Evolutionary conservation across 2,797 vertebrate genomes (phyloP), one percentile per base, ranked within the genome.

Genomic region (Cuniculus paca): DNA sequence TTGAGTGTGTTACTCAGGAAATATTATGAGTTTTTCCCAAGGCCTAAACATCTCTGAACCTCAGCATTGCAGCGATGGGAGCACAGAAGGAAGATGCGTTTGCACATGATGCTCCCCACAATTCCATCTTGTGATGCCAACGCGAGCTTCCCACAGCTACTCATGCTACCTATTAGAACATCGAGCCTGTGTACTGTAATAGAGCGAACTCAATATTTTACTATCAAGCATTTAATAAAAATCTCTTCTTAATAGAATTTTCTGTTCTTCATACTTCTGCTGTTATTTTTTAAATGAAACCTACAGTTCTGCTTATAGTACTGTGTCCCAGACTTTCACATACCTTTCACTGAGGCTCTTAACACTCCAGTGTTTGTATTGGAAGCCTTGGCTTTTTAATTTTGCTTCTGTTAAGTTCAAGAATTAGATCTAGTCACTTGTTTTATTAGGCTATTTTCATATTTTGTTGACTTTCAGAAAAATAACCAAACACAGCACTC

Each of bases 191-290:
- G 97, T 99, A 98, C 98, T 98, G 97, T 98, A 98, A 98, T 96
- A 98, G 97, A 98, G 95, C 98, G 98, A 96, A 97, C 98, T 98
- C 98, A 97, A 97, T 99, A 99, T 99, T 99, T 99, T 99, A 98
- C 98, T 98, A 99, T 98, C 97, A 98, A 98, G 97, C 98, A 98
- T 99, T 99, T 98, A 98, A 98, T 99, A 98, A 98, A 97, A 98
- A 97, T 98, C 98, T 98, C 97, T 91, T 95, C 68, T 94, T 96
- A 94, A 48, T 96, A 97, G 63, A 96, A 82, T 91, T 98, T 98
- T 98, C 98, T 98, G 98, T 98, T 99, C 97, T 98, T 98, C 98
- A 98, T 98, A 98, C 95, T 98, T 98, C 98, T 98, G 98, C 98
- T 99, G 98, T 98, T 98, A 36, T 99, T 94, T 98, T 99, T 98